phyloP scores from a whole-genome alignment of 2,113 vertebrate genomes.

The Formicarius rufipectus region DNA sequence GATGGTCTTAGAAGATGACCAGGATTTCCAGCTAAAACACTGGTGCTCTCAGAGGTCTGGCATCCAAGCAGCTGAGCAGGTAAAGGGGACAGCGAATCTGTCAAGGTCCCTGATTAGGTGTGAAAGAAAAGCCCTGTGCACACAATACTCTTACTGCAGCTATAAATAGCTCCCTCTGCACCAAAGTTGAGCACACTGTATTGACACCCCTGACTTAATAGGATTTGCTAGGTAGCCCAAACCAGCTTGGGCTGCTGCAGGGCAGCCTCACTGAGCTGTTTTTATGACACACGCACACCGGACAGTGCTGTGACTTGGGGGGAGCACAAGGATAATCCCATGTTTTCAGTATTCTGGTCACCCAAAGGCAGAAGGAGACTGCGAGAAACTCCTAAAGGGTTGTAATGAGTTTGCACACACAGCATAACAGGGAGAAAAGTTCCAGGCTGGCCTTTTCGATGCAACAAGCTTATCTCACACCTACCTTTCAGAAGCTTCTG shows the following conservation, averaged over 20 bases:
- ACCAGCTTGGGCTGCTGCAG: background rate
- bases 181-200: constrained; percentile 3
- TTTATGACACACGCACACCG: background rate
- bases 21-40: background rate
- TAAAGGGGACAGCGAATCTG: background rate
- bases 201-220: constrained; percentile 40
- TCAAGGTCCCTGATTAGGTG: background rate
- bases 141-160: constrained; percentile 24
- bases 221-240: constrained; percentile 24
- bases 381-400: background rate
- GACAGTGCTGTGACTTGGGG: background rate
- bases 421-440: background rate
- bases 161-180: constrained; percentile 35
- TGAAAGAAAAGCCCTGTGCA: constrained; percentile 9
- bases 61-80: background rate
- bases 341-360: background rate
- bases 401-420: background rate
- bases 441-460: background rate
- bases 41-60: background rate
- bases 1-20: background rate
- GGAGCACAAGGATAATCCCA: background rate
- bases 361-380: background rate
- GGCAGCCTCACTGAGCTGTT: background rate
- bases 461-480: background rate
- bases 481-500: background rate